Evolutionary conservation across 1,140 invertebrate species (phyloP).

Genomic region (Trialeurodes vaporariorum): DNA sequence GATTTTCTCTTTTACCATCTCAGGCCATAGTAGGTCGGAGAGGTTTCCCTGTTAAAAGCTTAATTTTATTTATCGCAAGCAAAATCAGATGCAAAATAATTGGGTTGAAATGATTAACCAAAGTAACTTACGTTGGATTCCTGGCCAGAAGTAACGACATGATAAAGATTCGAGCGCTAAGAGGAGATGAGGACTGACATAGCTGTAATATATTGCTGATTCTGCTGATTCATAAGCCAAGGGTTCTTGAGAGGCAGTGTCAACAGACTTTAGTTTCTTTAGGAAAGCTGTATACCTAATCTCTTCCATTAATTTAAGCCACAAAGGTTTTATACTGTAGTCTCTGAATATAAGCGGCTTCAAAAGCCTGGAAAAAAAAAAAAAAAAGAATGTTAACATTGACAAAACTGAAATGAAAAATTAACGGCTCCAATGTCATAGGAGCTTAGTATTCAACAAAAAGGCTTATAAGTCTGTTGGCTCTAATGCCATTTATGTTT

Average conservation of each 20-base stretch:
- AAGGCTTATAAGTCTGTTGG: too few species aligned
- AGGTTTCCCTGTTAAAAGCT: too few species aligned
- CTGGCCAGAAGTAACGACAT: slow-evolving; percentile 17
- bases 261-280: slow-evolving; percentile 8
- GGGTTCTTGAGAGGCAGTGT: slow-evolving; percentile 2
- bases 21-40: too few species aligned
- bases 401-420: too few species aligned
- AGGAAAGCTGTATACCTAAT: slow-evolving; percentile 34
- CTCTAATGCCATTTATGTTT: too few species aligned
- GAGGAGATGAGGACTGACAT: slow-evolving; percentile 16
- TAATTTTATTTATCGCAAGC: too few species aligned
- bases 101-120: too few species aligned
- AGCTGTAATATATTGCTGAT: slow-evolving; percentile 20
- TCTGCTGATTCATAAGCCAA: not conserved
- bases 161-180: slow-evolving; percentile 16
- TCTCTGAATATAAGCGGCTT: slow-evolving; percentile 70
- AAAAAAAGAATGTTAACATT: too few species aligned
- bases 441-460: too few species aligned
- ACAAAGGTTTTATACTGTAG: slow-evolving; percentile 45
- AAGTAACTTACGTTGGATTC: slow-evolving; percentile 14
- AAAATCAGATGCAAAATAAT: too few species aligned
- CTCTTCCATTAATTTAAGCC: slow-evolving; percentile 59
- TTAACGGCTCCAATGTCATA: too few species aligned
- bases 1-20: too few species aligned
- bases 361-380: slow-evolving; percentile 44